Base-by-base conservation (phyloP, 2,797 vertebrate species). In the Phalloptychus januarius region DNA sequence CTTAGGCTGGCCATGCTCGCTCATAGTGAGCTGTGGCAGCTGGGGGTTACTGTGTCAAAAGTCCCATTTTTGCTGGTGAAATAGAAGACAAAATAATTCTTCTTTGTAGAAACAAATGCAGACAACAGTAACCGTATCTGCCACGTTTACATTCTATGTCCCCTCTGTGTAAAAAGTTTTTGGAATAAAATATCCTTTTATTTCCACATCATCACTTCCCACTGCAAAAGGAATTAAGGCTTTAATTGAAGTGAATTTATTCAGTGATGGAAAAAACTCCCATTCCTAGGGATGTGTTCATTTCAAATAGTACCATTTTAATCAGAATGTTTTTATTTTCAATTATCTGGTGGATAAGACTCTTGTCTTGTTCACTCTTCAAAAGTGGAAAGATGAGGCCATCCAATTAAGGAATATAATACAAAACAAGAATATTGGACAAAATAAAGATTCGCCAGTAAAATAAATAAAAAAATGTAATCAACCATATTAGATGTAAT, bases 1-100 rank as follows among this genome's bases (percentile, higher is more conserved):
- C 88, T 80, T 93, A 79, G 70, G 79, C 61, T 65, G 74, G 61
- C 74, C 70, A 52, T 74, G 82, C 81, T 83, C 82, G 81, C 84
- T 82, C 75, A 76, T 81, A 89, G 83, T 61, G 76, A 72, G 85
- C 73, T 78, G 18, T 74, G 56, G 67, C 80, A 80, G 79, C 73
- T 28, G 79, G 78, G 83, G 83, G 78, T 82, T 73, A 71, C 38
- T 40, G 31, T 18, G 31, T 79, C 56, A 86, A 71, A 82, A 79
- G 71, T 78, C 81, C 72, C n/a, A 72, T 80, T 84, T 77, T 40
- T 75, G 28, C 44, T 56, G 54, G 8, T 33, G 46, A 20, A 12
- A 10, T 63, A 54, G 74, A 15, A 65, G 76, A 15, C 56, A 67
- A 15, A 42, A 61, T 36, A 65, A 79, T 54, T 72, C 71, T 61